Evolutionary conservation across 2,113 vertebrate genomes (phyloP).

Genomic region (Tragulus kanchil): DNA sequence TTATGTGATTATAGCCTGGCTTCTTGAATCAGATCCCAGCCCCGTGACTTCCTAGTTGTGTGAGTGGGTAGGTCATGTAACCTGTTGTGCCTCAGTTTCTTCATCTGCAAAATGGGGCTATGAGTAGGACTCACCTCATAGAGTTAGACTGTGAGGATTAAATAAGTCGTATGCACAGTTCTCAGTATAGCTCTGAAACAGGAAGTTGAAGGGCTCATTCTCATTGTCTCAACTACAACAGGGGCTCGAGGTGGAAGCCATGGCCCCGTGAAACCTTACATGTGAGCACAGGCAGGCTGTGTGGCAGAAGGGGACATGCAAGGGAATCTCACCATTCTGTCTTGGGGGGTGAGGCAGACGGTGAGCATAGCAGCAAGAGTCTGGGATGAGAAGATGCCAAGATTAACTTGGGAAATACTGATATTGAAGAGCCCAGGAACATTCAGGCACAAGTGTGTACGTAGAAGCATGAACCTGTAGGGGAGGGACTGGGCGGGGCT

Average conservation of each 20-base stretch:
- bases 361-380: neutral
- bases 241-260: neutral
- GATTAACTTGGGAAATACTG: conserved; percentile 32
- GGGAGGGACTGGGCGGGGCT: neutral
- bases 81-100: neutral
- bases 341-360: neutral
- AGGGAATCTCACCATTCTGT: neutral
- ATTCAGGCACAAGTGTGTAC: neutral
- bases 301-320: neutral
- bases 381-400: neutral
- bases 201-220: neutral
- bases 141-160: neutral
- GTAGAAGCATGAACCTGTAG: neutral
- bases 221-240: neutral
- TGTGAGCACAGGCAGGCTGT: neutral
- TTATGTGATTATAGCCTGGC: neutral
- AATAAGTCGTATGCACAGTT: neutral
- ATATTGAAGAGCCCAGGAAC: neutral
- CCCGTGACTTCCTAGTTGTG: neutral
- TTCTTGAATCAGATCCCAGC: neutral
- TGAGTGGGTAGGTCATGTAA: neutral
- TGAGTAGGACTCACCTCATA: neutral
- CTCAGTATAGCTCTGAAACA: neutral
- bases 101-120: neutral
- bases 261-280: neutral